Base-by-base conservation (phyloP, 1,140 invertebrate genomes). In the Sitophilus oryzae region DNA sequence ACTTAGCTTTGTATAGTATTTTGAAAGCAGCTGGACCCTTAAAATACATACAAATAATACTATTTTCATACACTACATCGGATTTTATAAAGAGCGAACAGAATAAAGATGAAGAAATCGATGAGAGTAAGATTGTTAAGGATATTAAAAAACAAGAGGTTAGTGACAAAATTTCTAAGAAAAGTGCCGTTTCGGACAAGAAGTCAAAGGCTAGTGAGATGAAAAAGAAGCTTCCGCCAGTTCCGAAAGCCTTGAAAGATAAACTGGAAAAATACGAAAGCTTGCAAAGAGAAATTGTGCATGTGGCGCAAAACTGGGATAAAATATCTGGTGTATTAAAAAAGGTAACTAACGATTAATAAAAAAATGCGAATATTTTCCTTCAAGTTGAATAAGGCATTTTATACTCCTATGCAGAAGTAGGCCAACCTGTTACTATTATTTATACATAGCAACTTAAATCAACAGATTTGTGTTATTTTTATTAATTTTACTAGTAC, bases 231-330 rank as follows among this genome's bases (percentile, higher is more conserved):
- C 44, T 38, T 21, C 46, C 50, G 38, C 38, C 35, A 23, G 47
- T 60, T 42, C 34, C 48, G 3, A 59, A 63, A 46, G 11, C 54
- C 5, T 22, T 58, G 1, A 63, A 65, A 53, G 43, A 50, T 22
- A 21, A 59, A 34, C 49, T 64, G 8, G 58, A 60, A 22, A 20
- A 18, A 2, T 64, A 58, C 18, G 56, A 59, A 30, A 20, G 14
- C 19, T 53, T 62, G 14, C 35, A 46, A 11, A 8, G 9, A 5
- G 59, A 66, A 37, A 58, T 64, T 11, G 19, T 57, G 8, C 57
- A 62, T 35, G 55, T 60, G 15, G 44, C 58, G 10, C 58, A 66
- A 50, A 52, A 57, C 55, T 68, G 66, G 66, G 61, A 68, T 54
- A 54, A 59, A 42, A 56, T 49, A 46, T 34, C 36, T 15, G 3